Base-by-base conservation (phyloP, 2,888 invertebrate species). In the Noctuana brunneofusca region DNA sequence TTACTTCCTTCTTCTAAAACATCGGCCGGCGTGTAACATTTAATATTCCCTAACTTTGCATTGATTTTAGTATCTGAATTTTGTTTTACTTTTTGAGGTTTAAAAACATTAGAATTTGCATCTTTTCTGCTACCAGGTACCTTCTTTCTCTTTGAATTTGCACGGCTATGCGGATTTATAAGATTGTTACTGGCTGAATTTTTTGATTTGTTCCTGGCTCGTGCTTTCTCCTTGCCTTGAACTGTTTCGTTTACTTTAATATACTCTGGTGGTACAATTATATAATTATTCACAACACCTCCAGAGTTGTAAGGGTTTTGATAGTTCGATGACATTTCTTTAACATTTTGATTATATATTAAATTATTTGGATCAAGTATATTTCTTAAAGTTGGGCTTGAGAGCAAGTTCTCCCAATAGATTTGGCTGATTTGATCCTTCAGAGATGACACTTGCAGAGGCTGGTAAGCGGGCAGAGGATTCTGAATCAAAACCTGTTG, bases 271-370 rank as follows among this genome's bases (percentile, higher is more conserved):
- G 71, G 71, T 49, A 72, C 49, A 9, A 71, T 68, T 30, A 72
- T 68, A 55, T 71, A 72, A 63, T 72, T 72, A 43, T 72, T 72
- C 2, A 72, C 67, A 27, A 71, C 64, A 38, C 66, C 66, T 14
- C 63, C 64, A 35, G 14, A n/a, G 30, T 22, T 52, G 9, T 54
- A 63, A 11, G 50, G 46, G 20, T 63, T 63, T 50, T 32, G 46
- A 24, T 30, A 11, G 1, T 52, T 58, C 4, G 9, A 18, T 20
- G 22, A 48, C 24, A 53, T 66, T 53, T 76, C 72, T 35, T 68
- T 56, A 9, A 71, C 75, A 71, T 79, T 75, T 60, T 74, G 71
- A 66, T 73, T 72, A 18, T 70, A 78, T 49, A 69, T 63, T 14
- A 60, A 71, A 0, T 66, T 56, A 32, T 52, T 59, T 12, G 59